These are phyloP conservation scores for Dascyllus trimaculatus DNA, from an alignment of 2,113 vertebrate species.

Conservation along the genomic window DNA sequence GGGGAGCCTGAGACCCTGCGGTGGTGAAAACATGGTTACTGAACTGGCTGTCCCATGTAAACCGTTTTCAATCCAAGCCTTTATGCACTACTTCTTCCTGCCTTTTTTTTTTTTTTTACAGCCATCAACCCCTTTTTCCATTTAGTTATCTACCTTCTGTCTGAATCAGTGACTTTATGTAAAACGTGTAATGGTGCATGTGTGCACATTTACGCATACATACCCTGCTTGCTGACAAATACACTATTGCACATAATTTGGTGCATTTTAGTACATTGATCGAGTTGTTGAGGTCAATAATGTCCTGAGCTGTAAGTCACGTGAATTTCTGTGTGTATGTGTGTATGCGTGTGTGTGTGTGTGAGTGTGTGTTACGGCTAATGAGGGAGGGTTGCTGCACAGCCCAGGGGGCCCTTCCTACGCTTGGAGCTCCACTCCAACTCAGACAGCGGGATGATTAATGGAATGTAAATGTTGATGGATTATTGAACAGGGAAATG, in stretches of 20 bases:
- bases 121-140: neutral
- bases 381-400: slow-evolving; percentile 62
- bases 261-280: slow-evolving; percentile 72
- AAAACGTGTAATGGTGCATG: neutral
- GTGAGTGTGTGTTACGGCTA: slow-evolving; percentile 38
- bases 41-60: slow-evolving; percentile 48
- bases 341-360: slow-evolving; percentile 24
- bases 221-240: slow-evolving; percentile 45
- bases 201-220: neutral
- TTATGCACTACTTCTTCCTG: neutral
- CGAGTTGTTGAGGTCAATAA: slow-evolving; percentile 65
- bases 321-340: slow-evolving; percentile 20
- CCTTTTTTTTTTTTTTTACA: neutral
- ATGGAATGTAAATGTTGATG: slow-evolving; percentile 82
- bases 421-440: slow-evolving; percentile 57
- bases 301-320: slow-evolving; percentile 65
- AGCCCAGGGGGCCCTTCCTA: slow-evolving; percentile 55
- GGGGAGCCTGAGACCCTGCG: slow-evolving; percentile 42
- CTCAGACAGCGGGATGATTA: slow-evolving; percentile 74
- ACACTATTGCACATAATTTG: slow-evolving; percentile 57
- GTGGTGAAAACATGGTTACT: slow-evolving; percentile 50
- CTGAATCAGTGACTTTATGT: slow-evolving; percentile 12
- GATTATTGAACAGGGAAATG: slow-evolving; percentile 79
- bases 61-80: slow-evolving; percentile 52
- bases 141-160: neutral